Base-by-base conservation (phyloP, 2,113 vertebrate genomes). In the Cairina moschata region DNA sequence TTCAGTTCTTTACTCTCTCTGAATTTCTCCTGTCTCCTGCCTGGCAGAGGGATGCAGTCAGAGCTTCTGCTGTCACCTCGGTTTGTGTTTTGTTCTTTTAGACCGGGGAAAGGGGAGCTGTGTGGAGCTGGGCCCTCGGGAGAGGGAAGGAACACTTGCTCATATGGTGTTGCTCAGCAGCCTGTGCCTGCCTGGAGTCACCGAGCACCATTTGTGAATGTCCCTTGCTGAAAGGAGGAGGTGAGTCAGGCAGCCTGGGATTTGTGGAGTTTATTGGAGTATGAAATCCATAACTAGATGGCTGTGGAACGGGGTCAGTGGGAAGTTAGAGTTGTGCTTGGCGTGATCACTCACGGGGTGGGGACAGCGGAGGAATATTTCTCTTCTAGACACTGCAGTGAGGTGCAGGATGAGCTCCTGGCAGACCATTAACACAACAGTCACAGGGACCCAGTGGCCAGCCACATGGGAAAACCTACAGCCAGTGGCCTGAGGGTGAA, bases 331-430 rank as follows among this genome's bases (percentile, higher is more conserved):
- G 34, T 5, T 46, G 42, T 46, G 18, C 38, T 81, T 76, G 65
- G 17, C 1, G 1, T 69, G 9, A 38, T 36, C 1, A 5, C 32
- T 46, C 31, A 11, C 1, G 5, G 63, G 23, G 55, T 84, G 54
- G 65, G 58, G 40, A 46, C 3, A 1, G 7, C 13, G 42, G 16
- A 58, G 28, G 63, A 65, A 11, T 1, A 1, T 46, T 65, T 93
- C 34, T 29, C 60, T 56, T 68, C 55, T 25, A 31, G 54, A 3
- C 26, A 3, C 13, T 65, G 60, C 73, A 93, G 65, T 0, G 2
- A 42, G 36, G 52, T 31, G 32, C 9, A 2, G 0, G 32, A 34
- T 18, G 36, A 75, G 22, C 54, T 86, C 17, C 36, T 38, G 22
- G 34, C 34, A 78, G 36, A 18, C 8, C 22, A 4, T 4, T 6